Conservation (phyloP, 2,797 vertebrate species). For the Erethizon dorsatum region DNA sequence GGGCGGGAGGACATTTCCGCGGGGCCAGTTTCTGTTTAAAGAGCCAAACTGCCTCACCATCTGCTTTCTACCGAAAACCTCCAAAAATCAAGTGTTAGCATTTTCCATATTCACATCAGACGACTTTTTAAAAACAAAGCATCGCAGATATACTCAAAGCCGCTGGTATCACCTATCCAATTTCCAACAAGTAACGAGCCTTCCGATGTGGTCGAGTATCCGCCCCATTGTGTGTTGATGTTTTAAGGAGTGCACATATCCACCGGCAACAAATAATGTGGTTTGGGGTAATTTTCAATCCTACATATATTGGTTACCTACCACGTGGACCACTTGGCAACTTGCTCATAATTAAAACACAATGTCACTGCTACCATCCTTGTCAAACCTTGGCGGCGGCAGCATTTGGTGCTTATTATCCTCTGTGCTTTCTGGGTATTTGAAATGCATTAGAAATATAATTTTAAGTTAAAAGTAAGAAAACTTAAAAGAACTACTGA, state of each 20-base stretch:
- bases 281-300: not conserved
- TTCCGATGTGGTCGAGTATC: not conserved
- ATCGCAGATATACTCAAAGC: not conserved
- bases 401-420: not conserved
- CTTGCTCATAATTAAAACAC: not conserved
- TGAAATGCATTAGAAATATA: slow-evolving; percentile 1
- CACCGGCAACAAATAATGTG: not conserved
- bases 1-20: not conserved
- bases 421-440: not conserved
- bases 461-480: slow-evolving; percentile 44
- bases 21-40: not conserved
- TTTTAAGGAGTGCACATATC: not conserved
- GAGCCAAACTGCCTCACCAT: not conserved
- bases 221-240: not conserved
- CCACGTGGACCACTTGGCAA: not conserved
- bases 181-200: not conserved
- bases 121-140: not conserved
- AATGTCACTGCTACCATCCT: not conserved
- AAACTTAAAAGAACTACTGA: slow-evolving; percentile 8
- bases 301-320: not conserved
- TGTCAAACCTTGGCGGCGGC: not conserved
- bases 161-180: not conserved
- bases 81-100: not conserved
- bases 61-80: slow-evolving; percentile 10
- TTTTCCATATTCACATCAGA: slow-evolving; percentile 18